Evolutionary conservation across 2,888 invertebrate species (phyloP).

Genomic region (Autographa gamma): DNA sequence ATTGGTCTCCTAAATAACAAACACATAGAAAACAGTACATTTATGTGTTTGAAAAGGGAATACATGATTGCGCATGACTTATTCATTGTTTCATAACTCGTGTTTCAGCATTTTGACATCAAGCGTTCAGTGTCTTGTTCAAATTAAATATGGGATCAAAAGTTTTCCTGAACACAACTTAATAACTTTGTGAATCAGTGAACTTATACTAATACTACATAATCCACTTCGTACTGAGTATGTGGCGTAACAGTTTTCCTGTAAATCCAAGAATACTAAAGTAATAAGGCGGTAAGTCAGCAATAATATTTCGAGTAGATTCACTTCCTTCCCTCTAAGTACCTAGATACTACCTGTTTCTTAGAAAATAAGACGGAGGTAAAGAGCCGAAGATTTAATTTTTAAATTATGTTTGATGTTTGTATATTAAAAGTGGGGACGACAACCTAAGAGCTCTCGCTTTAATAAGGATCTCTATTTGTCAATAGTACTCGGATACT

Average conservation of each 20-base stretch:
- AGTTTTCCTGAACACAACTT: background rate
- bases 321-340: background rate
- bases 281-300: background rate
- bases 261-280: background rate
- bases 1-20: too few species aligned
- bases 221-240: background rate
- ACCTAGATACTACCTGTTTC: background rate
- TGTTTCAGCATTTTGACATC: too few species aligned
- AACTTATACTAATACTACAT: too few species aligned
- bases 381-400: too few species aligned
- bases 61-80: too few species aligned
- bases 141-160: background rate
- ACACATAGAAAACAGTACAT: too few species aligned
- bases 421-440: background rate
- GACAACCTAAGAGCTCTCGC: background rate
- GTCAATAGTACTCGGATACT: too few species aligned
- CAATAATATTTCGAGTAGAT: background rate
- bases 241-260: background rate
- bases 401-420: too few species aligned
- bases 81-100: too few species aligned
- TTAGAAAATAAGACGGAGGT: too few species aligned
- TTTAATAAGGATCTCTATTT: background rate
- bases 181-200: background rate
- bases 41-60: too few species aligned
- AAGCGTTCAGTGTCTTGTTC: too few species aligned